phyloP scores from a whole-genome alignment of 2,888 invertebrate genomes.

The Drosophila pseudotalamancana region DNA sequence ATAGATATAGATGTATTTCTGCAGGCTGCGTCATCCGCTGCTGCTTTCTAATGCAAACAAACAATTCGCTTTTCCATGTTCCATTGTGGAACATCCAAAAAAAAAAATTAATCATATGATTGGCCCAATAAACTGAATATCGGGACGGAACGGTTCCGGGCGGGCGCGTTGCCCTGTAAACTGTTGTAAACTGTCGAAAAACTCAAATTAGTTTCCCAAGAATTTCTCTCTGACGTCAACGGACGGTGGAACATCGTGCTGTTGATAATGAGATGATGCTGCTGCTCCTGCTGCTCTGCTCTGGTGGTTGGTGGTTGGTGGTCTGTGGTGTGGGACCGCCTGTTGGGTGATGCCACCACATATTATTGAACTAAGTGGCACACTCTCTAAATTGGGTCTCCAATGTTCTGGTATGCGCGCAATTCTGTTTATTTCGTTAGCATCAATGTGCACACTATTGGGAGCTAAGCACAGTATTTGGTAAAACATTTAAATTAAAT shows the following conservation, averaged over 20 bases:
- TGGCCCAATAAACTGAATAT: slow-evolving; percentile 66
- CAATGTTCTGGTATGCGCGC: slow-evolving; percentile 20
- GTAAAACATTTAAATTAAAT: slow-evolving; percentile 55
- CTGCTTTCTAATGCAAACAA: slow-evolving; percentile 48
- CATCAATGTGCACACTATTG: slow-evolving; percentile 69
- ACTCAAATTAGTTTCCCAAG: slow-evolving; percentile 49
- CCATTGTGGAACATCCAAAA: slow-evolving; percentile 23
- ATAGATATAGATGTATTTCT: slow-evolving; percentile 19
- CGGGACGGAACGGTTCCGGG: slow-evolving; percentile 9
- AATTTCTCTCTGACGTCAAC: slow-evolving; percentile 64
- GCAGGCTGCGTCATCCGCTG: slow-evolving; percentile 47
- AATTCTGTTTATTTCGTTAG: slow-evolving; percentile 66
- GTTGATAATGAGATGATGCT: slow-evolving; percentile 36
- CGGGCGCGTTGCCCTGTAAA: slow-evolving; percentile 40
- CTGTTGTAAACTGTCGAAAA: slow-evolving; percentile 56
- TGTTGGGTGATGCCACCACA: slow-evolving; percentile 39
- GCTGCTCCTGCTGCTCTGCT: slow-evolving; percentile 3
- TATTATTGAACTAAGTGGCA: slow-evolving; percentile 63
- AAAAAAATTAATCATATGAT: slow-evolving; percentile 76
- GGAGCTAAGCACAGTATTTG: slow-evolving; percentile 65
- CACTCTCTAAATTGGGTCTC: slow-evolving; percentile 67
- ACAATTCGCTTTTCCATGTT: slow-evolving; percentile 37
- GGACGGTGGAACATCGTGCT: background rate
- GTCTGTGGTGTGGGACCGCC: slow-evolving; percentile 19
- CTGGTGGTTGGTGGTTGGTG: background rate